Conservation (phyloP, 2,113 vertebrate species). For the Chionis minor region DNA sequence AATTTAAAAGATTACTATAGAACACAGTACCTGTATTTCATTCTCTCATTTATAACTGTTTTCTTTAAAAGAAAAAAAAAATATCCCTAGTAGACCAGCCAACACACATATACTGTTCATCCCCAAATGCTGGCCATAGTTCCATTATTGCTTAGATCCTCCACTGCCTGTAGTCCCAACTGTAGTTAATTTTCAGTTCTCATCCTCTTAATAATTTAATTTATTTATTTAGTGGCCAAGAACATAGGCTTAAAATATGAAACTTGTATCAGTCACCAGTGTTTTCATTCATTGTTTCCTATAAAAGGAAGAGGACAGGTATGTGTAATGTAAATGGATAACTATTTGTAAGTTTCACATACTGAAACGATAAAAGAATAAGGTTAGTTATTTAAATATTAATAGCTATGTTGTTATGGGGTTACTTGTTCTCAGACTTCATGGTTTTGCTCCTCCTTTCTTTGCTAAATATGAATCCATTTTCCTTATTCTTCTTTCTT, state of each 20-base stretch:
- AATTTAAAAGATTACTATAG: constrained; percentile 35
- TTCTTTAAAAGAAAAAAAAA: background rate
- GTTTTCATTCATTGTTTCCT: background rate
- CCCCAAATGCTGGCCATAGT: background rate
- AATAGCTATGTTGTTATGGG: background rate
- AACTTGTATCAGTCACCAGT: background rate
- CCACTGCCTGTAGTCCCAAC: background rate
- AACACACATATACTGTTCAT: background rate
- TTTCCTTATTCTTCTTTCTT: background rate
- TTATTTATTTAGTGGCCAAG: background rate
- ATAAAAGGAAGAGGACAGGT: background rate
- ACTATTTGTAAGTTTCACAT: background rate
- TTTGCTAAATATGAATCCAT: background rate
- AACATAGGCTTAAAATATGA: background rate
- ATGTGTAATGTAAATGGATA: background rate
- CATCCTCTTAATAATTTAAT: background rate
- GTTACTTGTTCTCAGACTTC: background rate
- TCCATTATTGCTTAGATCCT: background rate
- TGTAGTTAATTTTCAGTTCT: background rate
- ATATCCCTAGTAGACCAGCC: background rate
- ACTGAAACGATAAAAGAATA: background rate
- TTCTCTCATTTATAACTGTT: background rate
- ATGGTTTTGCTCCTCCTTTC: background rate
- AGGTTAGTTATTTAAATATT: background rate
- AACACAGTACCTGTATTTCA: background rate